Base-by-base conservation (phyloP, 1,140 invertebrate genomes). In the Drosophila ananassae region DNA sequence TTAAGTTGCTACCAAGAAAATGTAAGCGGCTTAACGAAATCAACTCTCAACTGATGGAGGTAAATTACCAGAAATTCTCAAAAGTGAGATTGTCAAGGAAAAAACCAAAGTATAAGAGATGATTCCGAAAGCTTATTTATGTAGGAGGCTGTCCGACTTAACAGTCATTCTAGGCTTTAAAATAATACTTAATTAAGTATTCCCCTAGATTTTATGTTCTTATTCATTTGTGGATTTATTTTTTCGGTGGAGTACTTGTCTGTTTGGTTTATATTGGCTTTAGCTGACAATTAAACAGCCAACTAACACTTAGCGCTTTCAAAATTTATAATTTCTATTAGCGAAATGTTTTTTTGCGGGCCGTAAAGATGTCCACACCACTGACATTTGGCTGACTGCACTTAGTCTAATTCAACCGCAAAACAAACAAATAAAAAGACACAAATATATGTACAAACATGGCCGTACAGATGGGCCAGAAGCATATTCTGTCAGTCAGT, bases 351-450 rank as follows among this genome's bases (percentile, higher is more conserved):
- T 81, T 56, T 37, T 48, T 53, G n/a, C 48, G 50, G 47, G 48
- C 79, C 72, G 59, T 79, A 76, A 79, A 75, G 79, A 84, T 73
- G 72, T 67, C 80, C 32, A 25, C 57, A 22, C 53, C 48, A 62
- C 73, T 74, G 59, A 64, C 53, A 52, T 57, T 81, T 73, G 66
- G 59, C 61, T 73, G 63, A 83, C 75, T 79, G 76, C 83, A 87
- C 83, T 87, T 87, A 77, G 83, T 77, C 83, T 87, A 87, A 87
- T 87, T 87, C 76, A 83, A 87, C 83, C 83, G 69, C 82, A 13
- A 58, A 58, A 64, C 13, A 61, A 30, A 54, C 51, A 68, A n/a
- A 74, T 30, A 66, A 52, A 74, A 57, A 63, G 21, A 0, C 21
- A 10, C n/a, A 47, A 10, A 47, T 47, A n/a, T 57, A 60, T 56